Evolutionary conservation across 2,888 invertebrate species (phyloP).

Genomic region (Epinotia bilunana): DNA sequence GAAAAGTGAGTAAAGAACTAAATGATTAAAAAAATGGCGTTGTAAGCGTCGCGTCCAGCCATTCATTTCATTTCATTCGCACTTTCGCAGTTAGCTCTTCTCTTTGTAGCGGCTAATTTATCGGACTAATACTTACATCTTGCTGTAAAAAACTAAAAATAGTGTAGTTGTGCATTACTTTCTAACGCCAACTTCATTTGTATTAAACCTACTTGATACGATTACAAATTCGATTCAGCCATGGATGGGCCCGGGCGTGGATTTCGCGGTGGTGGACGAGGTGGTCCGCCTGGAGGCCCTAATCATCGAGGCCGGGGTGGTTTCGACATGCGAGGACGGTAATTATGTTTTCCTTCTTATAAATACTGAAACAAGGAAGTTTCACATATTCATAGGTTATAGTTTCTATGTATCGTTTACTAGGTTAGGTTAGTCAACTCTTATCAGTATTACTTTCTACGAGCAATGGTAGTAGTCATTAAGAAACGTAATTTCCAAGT

Average conservation of each 20-base stretch:
- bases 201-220: not conserved
- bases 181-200: not conserved
- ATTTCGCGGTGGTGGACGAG: constrained; percentile 77
- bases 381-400: not conserved
- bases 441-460: not conserved
- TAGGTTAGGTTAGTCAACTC: constrained; percentile 15
- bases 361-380: not conserved
- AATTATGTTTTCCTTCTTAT: constrained; percentile 46
- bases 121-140: not conserved
- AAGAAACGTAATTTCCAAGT: not conserved
- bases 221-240: not conserved
- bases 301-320: constrained; percentile 72
- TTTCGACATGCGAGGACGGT: constrained; percentile 81
- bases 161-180: not conserved
- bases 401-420: not conserved
- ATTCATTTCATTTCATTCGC: constrained; percentile 4
- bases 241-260: constrained; percentile 75
- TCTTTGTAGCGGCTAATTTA: not conserved
- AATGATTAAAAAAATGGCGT: constrained; percentile 3
- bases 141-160: not conserved
- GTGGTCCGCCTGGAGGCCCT: constrained; percentile 69
- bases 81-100: not conserved
- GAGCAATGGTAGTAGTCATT: not conserved
- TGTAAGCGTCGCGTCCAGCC: not conserved
- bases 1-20: not conserved